Evolutionary conservation across 2,113 vertebrate genomes (phyloP), one percentile per base, ranked within the genome.

Genomic region (Oreochromis aureus): DNA sequence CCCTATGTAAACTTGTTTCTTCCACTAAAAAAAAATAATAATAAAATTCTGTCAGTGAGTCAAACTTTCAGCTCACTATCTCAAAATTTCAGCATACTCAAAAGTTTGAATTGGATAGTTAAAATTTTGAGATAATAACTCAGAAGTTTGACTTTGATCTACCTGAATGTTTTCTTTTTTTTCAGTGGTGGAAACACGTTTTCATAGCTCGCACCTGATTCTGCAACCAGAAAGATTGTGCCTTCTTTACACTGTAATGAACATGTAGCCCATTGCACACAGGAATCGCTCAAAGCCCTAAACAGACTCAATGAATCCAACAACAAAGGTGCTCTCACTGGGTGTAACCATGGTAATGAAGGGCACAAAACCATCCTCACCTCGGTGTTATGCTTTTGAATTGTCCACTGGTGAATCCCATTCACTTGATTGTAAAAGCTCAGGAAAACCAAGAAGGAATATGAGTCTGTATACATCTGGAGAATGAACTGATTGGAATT

Each of bases 161-260:
- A 32, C 10, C 32, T n/a, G 61, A 66, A 0, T 39, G 61, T 39
- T 66, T 39, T 39, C 2, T 6, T 8, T 48, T 36, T 41, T 9
- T 39, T 5, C 6, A 22, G 22, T 69, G 18, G 0, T 41, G 0
- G 34, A 69, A 69, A 69, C 34, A 15, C 39, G 34, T 27, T 44
- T 73, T 46, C 22, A 27, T 34, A 44, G 39, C 8, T 44, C 1
- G 1, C 39, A 27, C 8, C 22, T 73, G 69, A 73, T 46, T 27
- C n/a, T 73, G 39, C 22, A 73, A 10, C 8, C 13, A 46, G 39
- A 24, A 73, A 18, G 15, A 73, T 73, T 73, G 41, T 73, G 24
- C 69, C 0, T 73, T 46, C 2, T 15, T 73, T 3, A 0, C 9
- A 46, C 5, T 73, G 22, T 18, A 46, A 46, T 46, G 1, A 73